These are phyloP conservation scores for Drosophila atripex DNA, from an alignment of 2,888 invertebrate genomes.

Conservation along the genomic window DNA sequence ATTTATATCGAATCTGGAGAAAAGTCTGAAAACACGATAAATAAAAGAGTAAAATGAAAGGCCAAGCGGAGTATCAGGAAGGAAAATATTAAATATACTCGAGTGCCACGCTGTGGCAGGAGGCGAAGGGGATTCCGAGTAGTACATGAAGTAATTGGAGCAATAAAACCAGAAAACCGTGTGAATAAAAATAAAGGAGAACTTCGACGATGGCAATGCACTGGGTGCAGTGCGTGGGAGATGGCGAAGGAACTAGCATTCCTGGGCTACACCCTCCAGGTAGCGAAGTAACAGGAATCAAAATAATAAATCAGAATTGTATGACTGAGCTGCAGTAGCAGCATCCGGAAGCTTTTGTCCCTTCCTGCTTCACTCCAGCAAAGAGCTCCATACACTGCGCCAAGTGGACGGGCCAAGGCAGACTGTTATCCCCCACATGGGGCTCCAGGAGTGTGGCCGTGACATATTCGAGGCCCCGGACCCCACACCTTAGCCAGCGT, in stretches of 20 bases:
- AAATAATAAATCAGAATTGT: slow-evolving; percentile 74
- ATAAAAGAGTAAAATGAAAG: slow-evolving; percentile 26
- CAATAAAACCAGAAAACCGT: slow-evolving; percentile 69
- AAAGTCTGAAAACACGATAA: slow-evolving; percentile 27
- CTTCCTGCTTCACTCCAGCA: background rate
- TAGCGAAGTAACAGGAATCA: slow-evolving; percentile 70
- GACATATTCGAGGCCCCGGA: slow-evolving; percentile 4
- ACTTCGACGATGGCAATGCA: slow-evolving; percentile 45
- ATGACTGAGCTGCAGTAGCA: slow-evolving; percentile 29
- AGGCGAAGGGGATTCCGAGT: slow-evolving; percentile 23
- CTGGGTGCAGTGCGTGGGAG: slow-evolving; percentile 38
- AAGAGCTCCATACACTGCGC: background rate
- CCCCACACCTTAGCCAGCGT: background rate
- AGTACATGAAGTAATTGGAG: slow-evolving; percentile 70
- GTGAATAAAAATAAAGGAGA: slow-evolving; percentile 63
- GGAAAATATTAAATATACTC: slow-evolving; percentile 54
- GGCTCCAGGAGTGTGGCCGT: background rate
- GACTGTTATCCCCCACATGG: background rate
- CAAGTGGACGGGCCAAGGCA: background rate
- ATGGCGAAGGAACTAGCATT: slow-evolving; percentile 1
- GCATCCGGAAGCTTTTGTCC: slow-evolving; percentile 9
- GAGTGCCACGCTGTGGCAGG: slow-evolving; percentile 41
- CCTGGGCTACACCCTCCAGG: slow-evolving; percentile 52
- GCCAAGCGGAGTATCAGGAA: slow-evolving; percentile 18
- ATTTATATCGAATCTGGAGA: slow-evolving; percentile 12